Evolutionary conservation across 2,113 vertebrate genomes (phyloP).

Genomic region (Prietella phreatophila): DNA sequence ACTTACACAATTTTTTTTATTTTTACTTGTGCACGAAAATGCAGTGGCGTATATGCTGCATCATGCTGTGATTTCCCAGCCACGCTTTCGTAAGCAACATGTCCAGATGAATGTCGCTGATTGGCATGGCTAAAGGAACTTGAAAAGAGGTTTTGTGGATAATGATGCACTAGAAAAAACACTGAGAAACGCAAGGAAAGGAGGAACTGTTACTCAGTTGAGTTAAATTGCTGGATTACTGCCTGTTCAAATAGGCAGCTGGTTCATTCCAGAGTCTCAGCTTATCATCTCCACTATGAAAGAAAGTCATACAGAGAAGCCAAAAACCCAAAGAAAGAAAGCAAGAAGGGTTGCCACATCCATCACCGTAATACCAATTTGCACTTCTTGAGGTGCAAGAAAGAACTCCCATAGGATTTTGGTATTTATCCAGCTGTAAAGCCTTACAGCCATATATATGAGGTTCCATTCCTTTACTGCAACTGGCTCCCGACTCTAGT

Average conservation of each 20-base stretch:
- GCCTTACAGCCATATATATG: too few relatives aligned
- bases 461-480: not conserved
- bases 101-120: not conserved
- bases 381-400: not conserved
- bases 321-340: constrained; percentile 1
- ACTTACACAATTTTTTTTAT: not conserved
- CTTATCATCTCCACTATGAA: not conserved
- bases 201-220: not conserved
- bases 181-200: too few relatives aligned
- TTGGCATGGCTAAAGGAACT: not conserved
- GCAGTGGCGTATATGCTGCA: not conserved
- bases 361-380: not conserved
- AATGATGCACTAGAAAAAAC: not conserved
- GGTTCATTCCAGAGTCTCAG: not conserved
- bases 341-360: not conserved
- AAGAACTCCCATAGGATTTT: not conserved
- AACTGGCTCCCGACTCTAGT: too few relatives aligned
- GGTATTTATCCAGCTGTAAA: constrained; percentile 17
- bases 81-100: not conserved
- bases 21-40: not conserved
- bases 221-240: not conserved
- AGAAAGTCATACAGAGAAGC: not conserved
- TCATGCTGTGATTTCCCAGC: not conserved
- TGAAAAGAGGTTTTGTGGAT: not conserved
- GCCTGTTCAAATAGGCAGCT: not conserved